Percentiles rank a stretch among this genome's conserved stretches.
Conservation (phyloP, 2,113 vertebrate genomes). For the Tricholaema leucomelas region DNA sequence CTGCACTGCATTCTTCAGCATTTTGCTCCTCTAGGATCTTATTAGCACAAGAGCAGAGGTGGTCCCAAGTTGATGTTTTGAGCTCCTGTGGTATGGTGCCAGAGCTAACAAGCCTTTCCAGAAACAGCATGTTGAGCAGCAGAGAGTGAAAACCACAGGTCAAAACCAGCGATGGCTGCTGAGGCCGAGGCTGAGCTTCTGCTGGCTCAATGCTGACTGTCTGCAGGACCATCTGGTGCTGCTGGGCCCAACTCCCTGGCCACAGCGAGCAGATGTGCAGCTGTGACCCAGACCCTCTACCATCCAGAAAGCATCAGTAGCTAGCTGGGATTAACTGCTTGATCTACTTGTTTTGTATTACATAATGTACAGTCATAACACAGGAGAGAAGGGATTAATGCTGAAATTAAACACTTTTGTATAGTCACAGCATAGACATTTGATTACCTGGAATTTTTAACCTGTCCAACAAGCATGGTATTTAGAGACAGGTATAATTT, state of each 20-base stretch:
- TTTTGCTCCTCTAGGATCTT: neutral
- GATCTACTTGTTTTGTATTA: fast-evolving
- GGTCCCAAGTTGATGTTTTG: fast-evolving
- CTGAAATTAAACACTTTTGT: neutral
- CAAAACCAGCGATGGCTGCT: neutral
- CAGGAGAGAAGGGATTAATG: too few relatives aligned
- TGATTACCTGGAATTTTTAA: neutral
- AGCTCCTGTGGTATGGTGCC: fast-evolving
- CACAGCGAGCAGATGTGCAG: neutral
- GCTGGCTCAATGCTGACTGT: neutral
- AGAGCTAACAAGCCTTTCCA: neutral
- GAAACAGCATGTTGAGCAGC: fast-evolving
- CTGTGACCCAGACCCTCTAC: fast-evolving
- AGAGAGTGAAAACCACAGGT: neutral
- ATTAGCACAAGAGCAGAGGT: fast-evolving
- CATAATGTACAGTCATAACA: fast-evolving
- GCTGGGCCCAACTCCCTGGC: neutral
- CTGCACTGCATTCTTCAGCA: fast-evolving
- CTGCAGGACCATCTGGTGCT: conserved; percentile 26
- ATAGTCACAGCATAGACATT: fast-evolving
- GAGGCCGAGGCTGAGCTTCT: neutral
- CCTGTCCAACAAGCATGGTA: fast-evolving
- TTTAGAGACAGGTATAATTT: neutral
- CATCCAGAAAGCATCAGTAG: neutral
- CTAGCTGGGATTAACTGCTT: neutral